Evolutionary conservation across 37 sponge, comb jelly and placozoan genomes (phyloP), one percentile per base, ranked within the genome.

Genomic region (Eunapius fragilis): DNA sequence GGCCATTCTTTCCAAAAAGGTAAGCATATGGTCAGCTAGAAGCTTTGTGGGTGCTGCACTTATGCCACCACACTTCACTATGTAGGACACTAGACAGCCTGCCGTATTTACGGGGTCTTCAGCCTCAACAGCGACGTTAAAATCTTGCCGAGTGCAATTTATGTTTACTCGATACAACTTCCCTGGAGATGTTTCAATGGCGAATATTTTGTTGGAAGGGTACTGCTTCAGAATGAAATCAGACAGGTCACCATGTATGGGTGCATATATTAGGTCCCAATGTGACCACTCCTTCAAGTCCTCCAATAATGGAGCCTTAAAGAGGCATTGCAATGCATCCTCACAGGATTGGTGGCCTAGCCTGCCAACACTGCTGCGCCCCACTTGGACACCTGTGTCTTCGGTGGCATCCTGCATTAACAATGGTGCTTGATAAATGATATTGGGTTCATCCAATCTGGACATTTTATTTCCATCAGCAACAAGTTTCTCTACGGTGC

Each of bases 201-300:
- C 88, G 77, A 27, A 68, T 31, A 91, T 41, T 2, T 35, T 23
- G 25, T 34, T 14, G 0, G 24, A 9, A 12, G 25, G 69, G 6
- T 28, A n/a, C 7, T 31, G 31, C 23, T 28, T 48, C 1, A 5
- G 14, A 41, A 90, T 71, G 72, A 91, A 91, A 24, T 83, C 79
- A 37, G 78, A 34, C 0, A 91, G 74, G 0, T 33, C 26, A 11
- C 92, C 92, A 67, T 49, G 75, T 67, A 72, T 70, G 33, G 88
- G 88, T 27, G 71, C 78, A 47, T 58, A 91, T 35, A 91, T 85
- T 25, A 83, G 67, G 38, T 87, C 84, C 92, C 92, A 91, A 33
- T 91, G 88, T 31, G 85, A 83, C 92, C 92, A 91, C 25, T 78
- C 36, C 11, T 68, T 30, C 7, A 91, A 76, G 32, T 91, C 92